These are phyloP conservation scores for Burhinus oedicnemus DNA, from an alignment of 2,113 vertebrate genomes.

Conservation along the genomic window DNA sequence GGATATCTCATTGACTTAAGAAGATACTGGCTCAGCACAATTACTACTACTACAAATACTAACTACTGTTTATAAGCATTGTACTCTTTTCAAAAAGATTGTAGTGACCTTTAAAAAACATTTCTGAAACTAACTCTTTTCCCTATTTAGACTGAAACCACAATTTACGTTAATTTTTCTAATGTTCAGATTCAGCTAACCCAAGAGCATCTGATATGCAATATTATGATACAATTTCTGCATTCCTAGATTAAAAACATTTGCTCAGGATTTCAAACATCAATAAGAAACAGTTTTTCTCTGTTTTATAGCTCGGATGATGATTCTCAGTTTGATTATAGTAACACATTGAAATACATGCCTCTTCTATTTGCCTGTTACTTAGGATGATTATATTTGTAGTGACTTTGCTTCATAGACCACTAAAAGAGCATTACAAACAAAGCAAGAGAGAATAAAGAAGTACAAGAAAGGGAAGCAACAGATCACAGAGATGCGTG, in stretches of 20 bases:
- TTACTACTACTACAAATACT: background rate
- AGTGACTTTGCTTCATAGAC: background rate
- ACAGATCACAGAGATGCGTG: fast-evolving
- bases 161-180: background rate
- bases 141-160: background rate
- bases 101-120: background rate
- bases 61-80: background rate
- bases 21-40: background rate
- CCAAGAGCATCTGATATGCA: background rate
- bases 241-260: background rate
- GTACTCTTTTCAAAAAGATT: background rate
- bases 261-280: background rate
- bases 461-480: background rate
- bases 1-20: background rate
- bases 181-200: background rate
- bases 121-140: background rate
- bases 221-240: background rate
- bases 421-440: background rate
- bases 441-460: background rate
- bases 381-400: background rate
- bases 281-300: background rate
- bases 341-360: background rate
- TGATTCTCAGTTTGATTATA: background rate
- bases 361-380: background rate
- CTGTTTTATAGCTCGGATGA: background rate